Conservation (phyloP, 2,888 invertebrate genomes). For the Masnerella sp. region DNA sequence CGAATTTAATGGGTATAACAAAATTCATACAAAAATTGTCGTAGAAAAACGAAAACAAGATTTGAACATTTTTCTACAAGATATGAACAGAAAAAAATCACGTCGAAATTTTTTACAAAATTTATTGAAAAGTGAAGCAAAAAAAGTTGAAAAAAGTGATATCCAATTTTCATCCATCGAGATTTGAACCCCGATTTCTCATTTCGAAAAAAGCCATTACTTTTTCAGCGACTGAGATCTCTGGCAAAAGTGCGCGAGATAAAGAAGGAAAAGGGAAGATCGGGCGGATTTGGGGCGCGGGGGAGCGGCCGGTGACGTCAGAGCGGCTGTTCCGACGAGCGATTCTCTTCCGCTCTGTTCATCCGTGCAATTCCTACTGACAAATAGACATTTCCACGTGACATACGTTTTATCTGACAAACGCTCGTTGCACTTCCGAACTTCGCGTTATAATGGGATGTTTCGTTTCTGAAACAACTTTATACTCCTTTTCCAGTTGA, state of each 20-base stretch:
- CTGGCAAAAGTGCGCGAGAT: conserved; percentile 1
- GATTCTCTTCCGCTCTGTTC: conserved; percentile 13
- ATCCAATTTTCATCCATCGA: not conserved
- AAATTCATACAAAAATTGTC: too few relatives aligned
- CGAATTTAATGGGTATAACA: too few relatives aligned
- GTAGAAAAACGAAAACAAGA: too few relatives aligned
- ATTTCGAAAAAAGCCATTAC: not conserved
- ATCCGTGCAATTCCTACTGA: conserved; percentile 19
- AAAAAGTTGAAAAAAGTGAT: not conserved
- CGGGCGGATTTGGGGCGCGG: not conserved
- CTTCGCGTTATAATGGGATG: conserved; percentile 26
- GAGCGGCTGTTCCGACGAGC: conserved; percentile 1
- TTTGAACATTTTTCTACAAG: too few relatives aligned
- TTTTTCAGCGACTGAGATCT: not conserved
- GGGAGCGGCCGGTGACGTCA: conserved; percentile 12
- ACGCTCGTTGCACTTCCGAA: conserved; percentile 24
- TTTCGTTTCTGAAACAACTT: not conserved
- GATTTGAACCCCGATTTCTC: not conserved
- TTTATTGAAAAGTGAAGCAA: too few relatives aligned
- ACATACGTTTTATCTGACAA: conserved; percentile 29
- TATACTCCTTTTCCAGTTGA: not conserved
- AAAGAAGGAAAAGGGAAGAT: conserved; percentile 4
- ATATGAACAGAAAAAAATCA: too few relatives aligned
- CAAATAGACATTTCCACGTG: conserved; percentile 32
- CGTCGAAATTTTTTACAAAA: too few relatives aligned